Evolutionary conservation across 53 echinoderm and acorn worm species (phyloP).

Genomic region (Holothuria leucospilota): DNA sequence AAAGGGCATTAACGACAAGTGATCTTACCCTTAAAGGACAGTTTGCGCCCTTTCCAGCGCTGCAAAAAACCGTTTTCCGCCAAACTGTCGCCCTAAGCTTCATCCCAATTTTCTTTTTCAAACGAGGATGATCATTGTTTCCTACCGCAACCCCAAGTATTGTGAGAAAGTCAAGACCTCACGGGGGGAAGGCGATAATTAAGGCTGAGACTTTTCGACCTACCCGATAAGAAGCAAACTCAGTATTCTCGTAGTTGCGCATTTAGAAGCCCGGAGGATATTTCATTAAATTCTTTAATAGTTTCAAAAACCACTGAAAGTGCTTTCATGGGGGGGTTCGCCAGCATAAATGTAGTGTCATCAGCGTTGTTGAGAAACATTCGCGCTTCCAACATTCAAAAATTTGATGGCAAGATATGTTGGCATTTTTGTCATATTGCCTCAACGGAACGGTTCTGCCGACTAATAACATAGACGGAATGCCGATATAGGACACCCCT

Average conservation of each 20-base stretch:
- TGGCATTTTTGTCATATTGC: not conserved
- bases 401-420: slow-evolving; percentile 17
- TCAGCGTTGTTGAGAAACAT: too few species aligned
- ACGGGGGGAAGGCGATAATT: too few species aligned
- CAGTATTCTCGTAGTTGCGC: slow-evolving; percentile 32
- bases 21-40: slow-evolving; percentile 8
- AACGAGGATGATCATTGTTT: not conserved
- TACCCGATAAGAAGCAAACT: slow-evolving; percentile 27
- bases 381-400: not conserved
- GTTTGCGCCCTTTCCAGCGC: too few species aligned
- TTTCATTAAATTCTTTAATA: not conserved
- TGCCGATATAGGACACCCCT: slow-evolving; percentile 25
- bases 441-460: slow-evolving; percentile 28
- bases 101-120: slow-evolving; percentile 15
- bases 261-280: slow-evolving; percentile 36
- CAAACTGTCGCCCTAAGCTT: too few species aligned
- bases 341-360: slow-evolving; percentile 23
- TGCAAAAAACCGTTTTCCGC: too few species aligned
- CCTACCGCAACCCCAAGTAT: too few species aligned
- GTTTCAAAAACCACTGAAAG: not conserved
- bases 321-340: not conserved
- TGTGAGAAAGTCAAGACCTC: too few species aligned
- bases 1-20: too few species aligned
- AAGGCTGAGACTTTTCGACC: not conserved
- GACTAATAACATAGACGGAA: not conserved